Conservation (phyloP, 2,888 invertebrate species). For the Eupithecia pulchellata region DNA sequence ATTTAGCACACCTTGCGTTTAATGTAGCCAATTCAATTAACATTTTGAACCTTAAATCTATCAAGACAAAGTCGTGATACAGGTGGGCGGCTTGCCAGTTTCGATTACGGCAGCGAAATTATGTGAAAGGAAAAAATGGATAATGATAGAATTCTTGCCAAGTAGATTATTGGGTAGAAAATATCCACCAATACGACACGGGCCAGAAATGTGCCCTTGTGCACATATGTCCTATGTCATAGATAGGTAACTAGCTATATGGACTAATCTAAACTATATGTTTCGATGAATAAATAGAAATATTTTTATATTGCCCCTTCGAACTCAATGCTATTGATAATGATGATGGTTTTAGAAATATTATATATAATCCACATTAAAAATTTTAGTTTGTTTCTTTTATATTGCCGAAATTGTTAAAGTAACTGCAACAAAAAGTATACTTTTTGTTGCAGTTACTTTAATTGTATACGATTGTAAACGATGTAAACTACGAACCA, state of each 20-base stretch:
- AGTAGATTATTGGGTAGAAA: conserved; percentile 16
- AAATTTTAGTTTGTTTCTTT: background rate
- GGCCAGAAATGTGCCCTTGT: background rate
- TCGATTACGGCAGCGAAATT: conserved; percentile 19
- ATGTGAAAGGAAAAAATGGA: conserved; percentile 16
- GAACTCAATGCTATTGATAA: background rate
- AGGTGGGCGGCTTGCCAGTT: conserved; percentile 28
- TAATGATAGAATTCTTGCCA: conserved; percentile 24
- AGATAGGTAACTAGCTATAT: background rate
- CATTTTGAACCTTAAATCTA: conserved; percentile 16
- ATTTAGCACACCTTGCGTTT: background rate
- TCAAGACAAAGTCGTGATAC: background rate
- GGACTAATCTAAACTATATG: background rate
- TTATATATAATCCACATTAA: background rate
- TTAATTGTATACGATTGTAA: too few relatives aligned
- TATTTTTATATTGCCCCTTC: background rate
- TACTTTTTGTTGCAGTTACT: too few relatives aligned
- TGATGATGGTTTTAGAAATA: background rate
- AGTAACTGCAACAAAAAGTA: too few relatives aligned
- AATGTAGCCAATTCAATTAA: background rate
- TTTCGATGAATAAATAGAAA: background rate
- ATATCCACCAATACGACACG: conserved; percentile 13
- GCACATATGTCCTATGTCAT: background rate
- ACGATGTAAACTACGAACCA: background rate
- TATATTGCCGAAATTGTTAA: background rate